Evolutionary conservation across 64 coral and sea anemone genomes (phyloP), one percentile per base, ranked within the genome.

Genomic region (Dendrophyllia cribrosa): DNA sequence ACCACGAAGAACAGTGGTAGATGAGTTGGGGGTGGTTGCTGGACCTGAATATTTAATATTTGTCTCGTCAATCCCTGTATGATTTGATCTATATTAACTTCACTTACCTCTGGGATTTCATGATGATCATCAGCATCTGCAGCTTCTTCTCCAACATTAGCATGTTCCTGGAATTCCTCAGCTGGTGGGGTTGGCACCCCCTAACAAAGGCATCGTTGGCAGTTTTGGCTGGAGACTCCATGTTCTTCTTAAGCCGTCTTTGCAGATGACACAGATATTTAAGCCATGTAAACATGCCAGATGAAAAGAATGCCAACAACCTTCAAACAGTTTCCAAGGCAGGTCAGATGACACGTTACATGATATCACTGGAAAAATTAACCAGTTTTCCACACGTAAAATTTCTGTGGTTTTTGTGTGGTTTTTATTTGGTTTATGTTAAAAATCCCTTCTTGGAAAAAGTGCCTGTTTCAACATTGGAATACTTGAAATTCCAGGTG

Each of bases 281-380:
- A 4, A 6, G 4, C 21, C 76, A 56, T 61, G 17, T 34, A 91
- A 59, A 59, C 78, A 91, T 2, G 7, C 16, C 11, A 91, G 20
- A 82, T 91, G 89, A 43, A 71, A 91, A 3, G 89, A 82, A 59
- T 91, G 77, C 66, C 22, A 79, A 22, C 78, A 81, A 10, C 48
- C 25, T 59, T 91, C 77, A 23, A 72, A 91, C 1, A 91, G 51
- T 45, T 81, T 91, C 77, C 77, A 91, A 1, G 21, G 25, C 0
- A n/a, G 9, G 7, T 91, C 52, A 34, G 9, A 12, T 6, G 16
- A 7, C 2, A 58, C 60, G 13, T 4, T 6, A 48, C 77, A 91
- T 4, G 16, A 19, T 44, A 34, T 34, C 34, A 34, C 34, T 34
- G 34, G 34, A 34, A 34, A 34, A 34, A 34, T 34, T 34, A 2